Conservation (phyloP, 2,113 vertebrate species). For the zebrafish (Danio rerio) region DNA sequence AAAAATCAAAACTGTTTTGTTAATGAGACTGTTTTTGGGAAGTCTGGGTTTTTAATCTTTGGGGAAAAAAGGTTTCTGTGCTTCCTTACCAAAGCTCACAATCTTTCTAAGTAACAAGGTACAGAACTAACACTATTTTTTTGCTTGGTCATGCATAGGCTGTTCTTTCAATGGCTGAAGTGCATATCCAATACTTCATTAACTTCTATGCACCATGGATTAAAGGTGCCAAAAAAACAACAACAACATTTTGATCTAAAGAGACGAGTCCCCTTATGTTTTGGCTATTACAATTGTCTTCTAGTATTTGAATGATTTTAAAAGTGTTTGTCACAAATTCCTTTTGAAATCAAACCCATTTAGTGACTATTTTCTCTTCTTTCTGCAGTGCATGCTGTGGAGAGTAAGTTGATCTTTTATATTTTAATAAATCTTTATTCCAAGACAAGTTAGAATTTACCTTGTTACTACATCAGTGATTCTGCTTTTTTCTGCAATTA, state of each 20-base stretch:
- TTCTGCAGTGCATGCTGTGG: constrained; percentile 94
- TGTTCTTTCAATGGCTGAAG: not conserved
- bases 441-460: constrained; percentile 42
- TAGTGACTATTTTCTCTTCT: constrained; percentile 85
- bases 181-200: not conserved
- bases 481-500: not conserved
- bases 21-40: constrained; percentile 11
- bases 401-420: constrained; percentile 86
- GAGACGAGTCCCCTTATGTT: not conserved
- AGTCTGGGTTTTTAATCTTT: not conserved
- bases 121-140: constrained; percentile 26
- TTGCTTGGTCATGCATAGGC: constrained; percentile 14
- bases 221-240: not conserved
- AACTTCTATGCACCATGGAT: not conserved
- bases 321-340: constrained; percentile 46
- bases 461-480: constrained; percentile 42
- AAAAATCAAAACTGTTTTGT: not conserved
- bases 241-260: not conserved
- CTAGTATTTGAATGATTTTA: not conserved
- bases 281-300: not conserved
- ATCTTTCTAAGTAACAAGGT: constrained; percentile 47
- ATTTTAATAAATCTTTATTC: constrained; percentile 61
- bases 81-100: constrained; percentile 5
- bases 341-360: constrained; percentile 59
- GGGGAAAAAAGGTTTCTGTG: not conserved